Evolutionary conservation across 2,797 vertebrate species (phyloP).

Genomic region (Ispidina lecontei): DNA sequence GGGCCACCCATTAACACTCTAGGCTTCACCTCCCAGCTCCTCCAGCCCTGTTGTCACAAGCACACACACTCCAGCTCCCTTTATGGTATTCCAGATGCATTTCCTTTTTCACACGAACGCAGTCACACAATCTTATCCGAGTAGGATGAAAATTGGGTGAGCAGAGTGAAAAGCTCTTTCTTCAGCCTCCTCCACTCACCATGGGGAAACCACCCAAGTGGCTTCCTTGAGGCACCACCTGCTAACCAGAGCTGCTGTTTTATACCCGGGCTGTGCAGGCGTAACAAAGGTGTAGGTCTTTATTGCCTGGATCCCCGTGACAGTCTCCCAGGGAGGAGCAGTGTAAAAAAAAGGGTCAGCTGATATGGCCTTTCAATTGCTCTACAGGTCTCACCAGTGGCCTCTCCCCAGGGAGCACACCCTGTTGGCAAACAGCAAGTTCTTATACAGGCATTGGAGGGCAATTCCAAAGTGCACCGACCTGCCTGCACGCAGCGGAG

Average conservation of each 20-base stretch:
- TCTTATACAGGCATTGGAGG: background rate
- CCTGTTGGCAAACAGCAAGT: conserved; percentile 58
- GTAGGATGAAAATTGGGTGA: background rate
- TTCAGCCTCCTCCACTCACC: background rate
- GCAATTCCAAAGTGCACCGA: conserved; percentile 50
- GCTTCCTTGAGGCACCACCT: background rate
- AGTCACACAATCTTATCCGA: background rate
- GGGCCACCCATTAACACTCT: background rate
- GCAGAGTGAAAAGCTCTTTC: background rate
- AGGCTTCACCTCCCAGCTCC: background rate
- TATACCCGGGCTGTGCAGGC: background rate
- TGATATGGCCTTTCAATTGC: background rate
- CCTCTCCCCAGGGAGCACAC: conserved; percentile 3
- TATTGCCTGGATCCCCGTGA: background rate
- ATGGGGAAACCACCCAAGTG: background rate
- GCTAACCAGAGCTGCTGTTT: background rate
- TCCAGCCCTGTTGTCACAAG: background rate
- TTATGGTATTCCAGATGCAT: background rate
- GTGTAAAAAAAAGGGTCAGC: conserved; percentile 48
- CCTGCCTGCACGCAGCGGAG: background rate
- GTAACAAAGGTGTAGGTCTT: background rate
- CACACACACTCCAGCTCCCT: accelerated
- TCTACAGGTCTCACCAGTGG: background rate
- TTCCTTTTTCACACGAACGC: background rate
- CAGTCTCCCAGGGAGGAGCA: background rate